Conservation (phyloP, 2,888 invertebrate species). For the Tenthredo scrophulariae region DNA sequence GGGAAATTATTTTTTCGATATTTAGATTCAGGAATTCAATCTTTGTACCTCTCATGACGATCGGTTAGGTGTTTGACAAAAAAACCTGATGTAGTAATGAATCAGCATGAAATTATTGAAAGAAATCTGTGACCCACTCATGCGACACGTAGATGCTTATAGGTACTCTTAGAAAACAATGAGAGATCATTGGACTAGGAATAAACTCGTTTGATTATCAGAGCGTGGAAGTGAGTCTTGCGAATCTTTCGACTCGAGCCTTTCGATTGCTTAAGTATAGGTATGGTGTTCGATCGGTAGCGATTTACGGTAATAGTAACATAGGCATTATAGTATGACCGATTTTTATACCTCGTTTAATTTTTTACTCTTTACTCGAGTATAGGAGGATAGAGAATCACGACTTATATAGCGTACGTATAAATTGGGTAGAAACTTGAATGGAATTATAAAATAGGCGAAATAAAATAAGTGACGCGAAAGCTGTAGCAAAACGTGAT, state of each 20-base stretch:
- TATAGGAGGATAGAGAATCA: background rate
- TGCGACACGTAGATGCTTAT: background rate
- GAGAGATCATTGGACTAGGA: conserved; percentile 36
- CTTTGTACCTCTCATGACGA: too few species aligned
- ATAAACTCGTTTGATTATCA: conserved; percentile 37
- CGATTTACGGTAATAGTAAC: background rate
- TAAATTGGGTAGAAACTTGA: background rate
- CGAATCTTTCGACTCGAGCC: conserved; percentile 1
- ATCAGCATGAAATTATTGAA: background rate
- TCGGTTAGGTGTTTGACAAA: background rate
- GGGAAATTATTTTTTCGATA: background rate
- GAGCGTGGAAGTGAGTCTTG: conserved; percentile 37
- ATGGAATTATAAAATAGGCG: background rate
- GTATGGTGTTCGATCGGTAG: background rate
- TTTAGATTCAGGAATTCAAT: too few species aligned
- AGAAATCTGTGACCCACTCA: background rate
- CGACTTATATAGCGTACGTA: too few species aligned
- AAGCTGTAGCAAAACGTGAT: background rate
- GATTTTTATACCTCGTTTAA: background rate
- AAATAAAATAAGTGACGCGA: background rate
- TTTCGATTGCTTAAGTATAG: background rate
- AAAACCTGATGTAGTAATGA: background rate
- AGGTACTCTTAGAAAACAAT: background rate
- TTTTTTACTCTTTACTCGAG: background rate
- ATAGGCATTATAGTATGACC: background rate